These are phyloP conservation scores for Syngnathus typhle DNA, from an alignment of 2,113 vertebrate species.

Conservation along the genomic window DNA sequence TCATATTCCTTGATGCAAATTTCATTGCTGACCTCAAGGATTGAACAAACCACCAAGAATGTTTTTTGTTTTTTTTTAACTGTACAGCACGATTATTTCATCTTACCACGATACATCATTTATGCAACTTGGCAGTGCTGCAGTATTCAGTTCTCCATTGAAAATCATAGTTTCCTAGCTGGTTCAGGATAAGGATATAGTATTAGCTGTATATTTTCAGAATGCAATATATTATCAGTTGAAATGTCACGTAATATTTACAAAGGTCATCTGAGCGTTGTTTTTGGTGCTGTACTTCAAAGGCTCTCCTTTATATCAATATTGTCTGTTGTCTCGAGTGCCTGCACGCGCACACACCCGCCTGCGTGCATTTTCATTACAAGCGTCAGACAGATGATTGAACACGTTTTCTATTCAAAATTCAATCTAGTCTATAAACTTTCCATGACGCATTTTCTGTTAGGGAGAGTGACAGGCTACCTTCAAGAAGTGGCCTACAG, in stretches of 20 bases:
- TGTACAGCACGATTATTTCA: neutral
- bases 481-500: conserved; percentile 31
- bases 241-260: neutral
- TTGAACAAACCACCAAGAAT: neutral
- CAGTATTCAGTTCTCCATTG: neutral
- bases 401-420: conserved; percentile 4
- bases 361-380: conserved; percentile 41
- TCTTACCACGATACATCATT: neutral
- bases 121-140: neutral
- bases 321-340: neutral
- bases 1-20: no score
- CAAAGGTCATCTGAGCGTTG: neutral
- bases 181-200: neutral
- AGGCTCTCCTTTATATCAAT: neutral
- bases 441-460: neutral
- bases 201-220: neutral
- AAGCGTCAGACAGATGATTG: conserved; percentile 25
- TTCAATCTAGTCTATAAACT: neutral
- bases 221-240: neutral
- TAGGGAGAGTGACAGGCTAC: conserved; percentile 29
- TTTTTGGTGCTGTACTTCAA: neutral
- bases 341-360: neutral
- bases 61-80: neutral
- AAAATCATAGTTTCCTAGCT: neutral
- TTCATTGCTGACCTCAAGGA: no score